These are phyloP conservation scores for Heliconius ethilla DNA, from an alignment of 2,888 invertebrate genomes.

Conservation along the genomic window DNA sequence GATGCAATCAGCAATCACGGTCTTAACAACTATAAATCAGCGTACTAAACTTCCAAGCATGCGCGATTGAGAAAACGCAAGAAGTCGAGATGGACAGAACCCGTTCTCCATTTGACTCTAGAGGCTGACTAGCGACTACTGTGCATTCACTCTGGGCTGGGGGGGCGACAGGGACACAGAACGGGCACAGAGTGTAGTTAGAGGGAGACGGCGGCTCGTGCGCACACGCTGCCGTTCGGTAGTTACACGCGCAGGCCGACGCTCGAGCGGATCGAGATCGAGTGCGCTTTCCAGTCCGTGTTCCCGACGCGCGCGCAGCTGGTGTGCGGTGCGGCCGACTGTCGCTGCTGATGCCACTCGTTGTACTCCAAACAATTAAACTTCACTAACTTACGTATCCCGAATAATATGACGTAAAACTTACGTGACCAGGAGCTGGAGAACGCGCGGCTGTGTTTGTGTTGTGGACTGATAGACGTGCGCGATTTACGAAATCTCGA, in stretches of 20 bases:
- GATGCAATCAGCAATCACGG: conserved; percentile 70
- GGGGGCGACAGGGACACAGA: conserved; percentile 51
- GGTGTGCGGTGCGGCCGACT: conserved; percentile 69
- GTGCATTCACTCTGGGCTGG: conserved; percentile 65
- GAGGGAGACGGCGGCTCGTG: conserved; percentile 60
- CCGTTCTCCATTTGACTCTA: conserved; percentile 72
- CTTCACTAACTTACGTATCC: conserved; percentile 57
- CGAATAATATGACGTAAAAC: conserved; percentile 70
- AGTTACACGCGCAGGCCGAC: conserved; percentile 64
- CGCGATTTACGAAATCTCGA: conserved; percentile 61
- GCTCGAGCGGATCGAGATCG: conserved; percentile 67
- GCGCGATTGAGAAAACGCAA: conserved; percentile 70
- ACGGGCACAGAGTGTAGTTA: conserved; percentile 41
- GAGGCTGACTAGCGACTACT: conserved; percentile 63
- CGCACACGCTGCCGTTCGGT: conserved; percentile 71
- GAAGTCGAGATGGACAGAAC: conserved; percentile 75
- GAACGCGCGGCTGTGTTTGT: conserved; percentile 67
- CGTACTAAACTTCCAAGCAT: conserved; percentile 67
- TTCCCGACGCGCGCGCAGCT: conserved; percentile 73
- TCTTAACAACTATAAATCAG: conserved; percentile 70
- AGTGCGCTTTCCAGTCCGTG: conserved; percentile 75
- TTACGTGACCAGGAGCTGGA: conserved; percentile 59
- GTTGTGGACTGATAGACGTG: conserved; percentile 61
- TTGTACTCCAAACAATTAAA: conserved; percentile 65
- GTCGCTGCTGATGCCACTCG: conserved; percentile 64